Percentiles rank a stretch among this genome's conserved stretches.
These are phyloP conservation scores for Nymphalis urticae DNA, from an alignment of 2,888 invertebrate species.

Conservation along the genomic window DNA sequence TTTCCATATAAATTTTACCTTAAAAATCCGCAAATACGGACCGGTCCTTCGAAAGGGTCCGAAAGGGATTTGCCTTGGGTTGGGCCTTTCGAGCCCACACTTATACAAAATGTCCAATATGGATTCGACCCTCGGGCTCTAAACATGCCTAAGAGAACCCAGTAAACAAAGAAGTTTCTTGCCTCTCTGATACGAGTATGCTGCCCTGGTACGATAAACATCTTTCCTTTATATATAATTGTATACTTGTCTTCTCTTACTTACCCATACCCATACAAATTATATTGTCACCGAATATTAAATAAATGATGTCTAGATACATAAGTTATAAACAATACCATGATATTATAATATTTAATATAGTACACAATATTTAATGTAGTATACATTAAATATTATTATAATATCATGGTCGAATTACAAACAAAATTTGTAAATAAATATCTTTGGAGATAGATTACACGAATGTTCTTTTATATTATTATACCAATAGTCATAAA, in stretches of 20 bases:
- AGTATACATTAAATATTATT: too few species aligned
- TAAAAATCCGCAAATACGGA: conserved; percentile 82
- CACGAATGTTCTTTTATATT: too few species aligned
- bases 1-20: conserved; percentile 79
- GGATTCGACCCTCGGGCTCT: conserved; percentile 60
- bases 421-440: too few species aligned
- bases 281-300: background rate
- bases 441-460: too few species aligned
- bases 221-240: conserved; percentile 30
- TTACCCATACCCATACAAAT: conserved; percentile 3
- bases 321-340: too few species aligned
- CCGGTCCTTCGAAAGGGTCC: conserved; percentile 78
- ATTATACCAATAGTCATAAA: too few species aligned
- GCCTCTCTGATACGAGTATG: conserved; percentile 49
- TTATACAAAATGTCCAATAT: conserved; percentile 82
- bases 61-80: conserved; percentile 80
- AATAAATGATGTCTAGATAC: background rate
- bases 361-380: too few species aligned
- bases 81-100: conserved; percentile 66
- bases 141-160: conserved; percentile 65
- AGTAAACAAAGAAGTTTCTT: conserved; percentile 78
- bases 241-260: too few species aligned
- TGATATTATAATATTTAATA: too few species aligned
- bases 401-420: too few species aligned
- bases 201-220: conserved; percentile 56